A percentile compares a stretch with the other conserved stretches of the same genome.
These are phyloP conservation scores for Iselma pallidipennis DNA, from an alignment of 2,888 invertebrate genomes.

Conservation along the genomic window DNA sequence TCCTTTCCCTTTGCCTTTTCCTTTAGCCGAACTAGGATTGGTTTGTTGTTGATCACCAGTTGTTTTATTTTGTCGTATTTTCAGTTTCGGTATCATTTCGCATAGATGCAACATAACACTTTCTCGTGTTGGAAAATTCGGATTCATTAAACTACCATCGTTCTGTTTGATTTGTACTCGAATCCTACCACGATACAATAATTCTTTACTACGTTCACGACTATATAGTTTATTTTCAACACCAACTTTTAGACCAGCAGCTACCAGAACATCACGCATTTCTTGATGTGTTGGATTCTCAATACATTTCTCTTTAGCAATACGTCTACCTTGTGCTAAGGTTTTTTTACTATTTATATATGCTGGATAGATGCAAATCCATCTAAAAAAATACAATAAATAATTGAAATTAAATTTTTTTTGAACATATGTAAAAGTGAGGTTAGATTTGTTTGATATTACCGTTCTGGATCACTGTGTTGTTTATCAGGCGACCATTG, in stretches of 20 bases:
- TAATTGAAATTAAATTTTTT: slow-evolving; percentile 21
- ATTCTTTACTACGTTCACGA: slow-evolving; percentile 89
- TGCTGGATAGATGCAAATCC: slow-evolving; percentile 97
- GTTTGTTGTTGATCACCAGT: slow-evolving; percentile 44
- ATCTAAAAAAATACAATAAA: slow-evolving; percentile 72
- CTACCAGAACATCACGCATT: slow-evolving; percentile 88
- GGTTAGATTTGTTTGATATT: slow-evolving; percentile 26
- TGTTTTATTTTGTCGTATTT: slow-evolving; percentile 70
- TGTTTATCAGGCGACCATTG: slow-evolving; percentile 75
- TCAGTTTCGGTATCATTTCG: slow-evolving; percentile 88
- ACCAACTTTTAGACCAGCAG: slow-evolving; percentile 81
- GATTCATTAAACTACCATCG: slow-evolving; percentile 76
- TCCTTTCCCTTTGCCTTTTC: slow-evolving; percentile 45
- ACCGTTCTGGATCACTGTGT: slow-evolving; percentile 80
- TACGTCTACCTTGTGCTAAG: slow-evolving; percentile 82
- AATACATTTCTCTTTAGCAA: slow-evolving; percentile 83
- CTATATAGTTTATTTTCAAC: slow-evolving; percentile 93
- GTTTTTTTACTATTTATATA: slow-evolving; percentile 95
- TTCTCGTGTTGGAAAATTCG: slow-evolving; percentile 74
- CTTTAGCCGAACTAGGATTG: slow-evolving; percentile 41
- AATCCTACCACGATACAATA: slow-evolving; percentile 82
- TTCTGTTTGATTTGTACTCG: slow-evolving; percentile 91
- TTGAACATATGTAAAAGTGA: slow-evolving; percentile 21
- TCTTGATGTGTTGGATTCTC: slow-evolving; percentile 96
- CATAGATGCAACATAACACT: slow-evolving; percentile 78